Base-by-base conservation (phyloP, 1,140 invertebrate species). In the Leptopilina boulardi region DNA sequence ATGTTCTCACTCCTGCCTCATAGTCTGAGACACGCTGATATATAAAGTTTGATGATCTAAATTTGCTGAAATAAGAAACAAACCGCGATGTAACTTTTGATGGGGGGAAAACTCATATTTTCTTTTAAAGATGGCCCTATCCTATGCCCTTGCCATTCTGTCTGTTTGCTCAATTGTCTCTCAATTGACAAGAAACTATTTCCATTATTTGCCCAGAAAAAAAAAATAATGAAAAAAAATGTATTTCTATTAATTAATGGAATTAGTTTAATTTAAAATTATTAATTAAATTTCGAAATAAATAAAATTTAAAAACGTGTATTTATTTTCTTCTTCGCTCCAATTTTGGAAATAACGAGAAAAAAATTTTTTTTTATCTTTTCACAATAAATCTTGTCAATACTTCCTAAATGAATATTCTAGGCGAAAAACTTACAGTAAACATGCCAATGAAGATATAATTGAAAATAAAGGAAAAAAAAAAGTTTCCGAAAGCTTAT, bases 1-100 rank as follows among this genome's bases (percentile, higher is more conserved):
- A 91, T 86, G 90, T 89, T 90, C 91, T 92, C 87, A 90, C 89
- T 89, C 91, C 91, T 88, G 91, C 89, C 90, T 93, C 92, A 92
- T 91, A 92, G 91, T 93, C 92, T 90, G 91, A 92, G 91, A 92
- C 91, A 91, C 92, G 92, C 91, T 92, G 92, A 91, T 92, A 92
- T 91, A 91, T 91, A 91, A 91, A 91, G 90, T 91, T 91, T 89
- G 90, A 89, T 88, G 92, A 91, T 91, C 92, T 92, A 92, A 91
- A 92, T 91, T 91, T 92, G 91, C 92, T 93, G 92, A 92, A 93
- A 92, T 88, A 89, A 91, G 88, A 92, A 92, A 91, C 88, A 91
- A 89, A 87, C 85, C 86, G 86, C 87, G 85, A 85, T 91, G 86
- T 89, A 90, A 89, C 87, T 86, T 80, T 83, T 79, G 78, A 85